These are phyloP conservation scores for Enteromius unitaeniatus DNA, from an alignment of 2,797 vertebrate genomes.

Conservation along the genomic window DNA sequence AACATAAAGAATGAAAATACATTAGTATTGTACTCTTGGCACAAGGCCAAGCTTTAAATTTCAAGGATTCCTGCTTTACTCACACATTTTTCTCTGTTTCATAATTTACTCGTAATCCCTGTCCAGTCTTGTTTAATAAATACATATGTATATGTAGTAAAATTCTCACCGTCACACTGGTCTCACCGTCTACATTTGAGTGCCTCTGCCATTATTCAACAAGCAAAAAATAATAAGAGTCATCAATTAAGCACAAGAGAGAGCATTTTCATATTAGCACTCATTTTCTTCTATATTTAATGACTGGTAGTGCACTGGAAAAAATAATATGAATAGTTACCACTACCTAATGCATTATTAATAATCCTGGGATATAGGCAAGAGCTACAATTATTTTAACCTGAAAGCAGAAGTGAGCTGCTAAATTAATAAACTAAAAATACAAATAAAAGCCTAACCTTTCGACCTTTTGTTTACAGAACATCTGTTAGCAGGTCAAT, in stretches of 20 bases:
- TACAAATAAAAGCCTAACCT: not conserved
- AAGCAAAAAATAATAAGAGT: conserved; percentile 52
- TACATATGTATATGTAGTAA: not conserved
- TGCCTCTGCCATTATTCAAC: conserved; percentile 54
- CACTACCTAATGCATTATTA: conserved; percentile 47
- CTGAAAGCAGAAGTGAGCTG: conserved; percentile 4
- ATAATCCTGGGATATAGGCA: conserved; percentile 23
- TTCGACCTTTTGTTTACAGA: not conserved
- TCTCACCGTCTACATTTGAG: not conserved
- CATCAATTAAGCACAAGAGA: conserved; percentile 58
- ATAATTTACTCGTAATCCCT: not conserved
- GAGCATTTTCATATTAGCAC: conserved; percentile 42
- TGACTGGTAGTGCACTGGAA: conserved; percentile 25
- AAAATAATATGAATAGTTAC: conserved; percentile 10
- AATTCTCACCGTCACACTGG: not conserved
- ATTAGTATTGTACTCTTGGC: not conserved
- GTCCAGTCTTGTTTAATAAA: not conserved
- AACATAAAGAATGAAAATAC: not conserved
- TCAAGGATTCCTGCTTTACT: not conserved
- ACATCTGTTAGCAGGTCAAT: not conserved
- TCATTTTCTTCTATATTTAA: conserved; percentile 35
- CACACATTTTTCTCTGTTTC: not conserved
- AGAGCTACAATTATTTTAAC: conserved; percentile 13
- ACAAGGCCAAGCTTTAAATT: not conserved
- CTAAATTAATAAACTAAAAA: not conserved